Evolutionary conservation across 2,113 vertebrate species (phyloP).

Genomic region (Neoarius graeffei): DNA sequence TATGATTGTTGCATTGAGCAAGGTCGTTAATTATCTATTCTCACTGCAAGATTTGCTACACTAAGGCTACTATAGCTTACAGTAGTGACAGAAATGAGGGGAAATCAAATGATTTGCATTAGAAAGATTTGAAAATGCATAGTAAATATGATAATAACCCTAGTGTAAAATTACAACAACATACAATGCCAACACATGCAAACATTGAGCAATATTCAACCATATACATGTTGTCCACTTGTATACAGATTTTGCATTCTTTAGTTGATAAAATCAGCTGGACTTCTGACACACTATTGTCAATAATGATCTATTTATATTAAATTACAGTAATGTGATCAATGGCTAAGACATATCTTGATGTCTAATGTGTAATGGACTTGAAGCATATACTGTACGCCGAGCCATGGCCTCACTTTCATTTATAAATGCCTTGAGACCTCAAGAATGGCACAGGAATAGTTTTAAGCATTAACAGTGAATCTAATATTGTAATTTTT

Average conservation of each 20-base stretch:
- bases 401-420: no score
- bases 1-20: conserved; percentile 26
- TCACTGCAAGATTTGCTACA: conserved; percentile 27
- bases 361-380: background rate
- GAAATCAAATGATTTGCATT: background rate
- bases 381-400: no score
- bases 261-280: background rate
- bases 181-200: background rate
- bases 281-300: background rate
- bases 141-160: background rate
- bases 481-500: no score
- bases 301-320: background rate
- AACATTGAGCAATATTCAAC: background rate
- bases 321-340: background rate
- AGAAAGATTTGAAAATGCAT: background rate
- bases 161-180: background rate
- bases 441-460: no score
- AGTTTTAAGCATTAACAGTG: no score
- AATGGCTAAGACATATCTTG: background rate
- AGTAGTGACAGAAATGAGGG: background rate
- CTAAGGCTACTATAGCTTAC: conserved; percentile 28
- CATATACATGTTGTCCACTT: background rate
- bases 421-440: no score
- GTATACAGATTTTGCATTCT: no score
- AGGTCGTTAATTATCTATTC: conserved; percentile 43